Evolutionary conservation across 2,888 invertebrate genomes (phyloP).

Genomic region (Polydrusus tereticollis): DNA sequence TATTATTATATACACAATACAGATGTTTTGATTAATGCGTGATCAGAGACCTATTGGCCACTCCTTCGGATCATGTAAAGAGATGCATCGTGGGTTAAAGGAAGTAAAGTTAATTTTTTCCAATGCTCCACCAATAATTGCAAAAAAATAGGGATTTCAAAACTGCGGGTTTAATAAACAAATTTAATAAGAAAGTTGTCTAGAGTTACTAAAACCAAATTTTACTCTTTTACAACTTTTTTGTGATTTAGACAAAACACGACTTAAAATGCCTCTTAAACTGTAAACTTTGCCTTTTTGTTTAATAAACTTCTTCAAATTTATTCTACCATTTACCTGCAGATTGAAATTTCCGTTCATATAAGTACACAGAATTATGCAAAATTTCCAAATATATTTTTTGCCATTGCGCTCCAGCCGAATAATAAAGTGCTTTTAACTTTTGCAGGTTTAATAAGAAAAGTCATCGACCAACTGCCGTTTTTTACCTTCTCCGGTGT

Average conservation of each 20-base stretch:
- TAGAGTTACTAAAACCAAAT: neutral
- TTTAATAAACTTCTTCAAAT: constrained; percentile 38
- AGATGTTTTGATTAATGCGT: too few species aligned
- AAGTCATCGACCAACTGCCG: constrained; percentile 39
- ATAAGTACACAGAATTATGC: constrained; percentile 44
- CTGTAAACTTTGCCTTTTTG: constrained; percentile 6
- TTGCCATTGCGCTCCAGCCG: constrained; percentile 25
- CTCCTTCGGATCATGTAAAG: too few species aligned
- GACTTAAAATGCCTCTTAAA: neutral
- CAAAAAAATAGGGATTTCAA: too few species aligned
- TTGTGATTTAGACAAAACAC: constrained; percentile 6
- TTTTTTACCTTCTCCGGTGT: constrained; percentile 23
- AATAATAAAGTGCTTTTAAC: constrained; percentile 47
- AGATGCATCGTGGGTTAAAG: too few species aligned
- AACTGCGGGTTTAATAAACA: too few species aligned
- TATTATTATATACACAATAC: too few species aligned
- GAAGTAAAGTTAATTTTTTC: too few species aligned
- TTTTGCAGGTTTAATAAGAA: constrained; percentile 43
- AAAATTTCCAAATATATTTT: constrained; percentile 42
- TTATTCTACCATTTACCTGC: constrained; percentile 46
- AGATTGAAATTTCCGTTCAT: constrained; percentile 47
- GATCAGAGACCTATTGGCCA: too few species aligned
- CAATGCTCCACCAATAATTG: too few species aligned
- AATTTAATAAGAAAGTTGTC: too few species aligned
- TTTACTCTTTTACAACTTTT: constrained; percentile 5